Base-by-base conservation (phyloP, 2,113 vertebrate genomes). In the Hypomesus transpacificus region DNA sequence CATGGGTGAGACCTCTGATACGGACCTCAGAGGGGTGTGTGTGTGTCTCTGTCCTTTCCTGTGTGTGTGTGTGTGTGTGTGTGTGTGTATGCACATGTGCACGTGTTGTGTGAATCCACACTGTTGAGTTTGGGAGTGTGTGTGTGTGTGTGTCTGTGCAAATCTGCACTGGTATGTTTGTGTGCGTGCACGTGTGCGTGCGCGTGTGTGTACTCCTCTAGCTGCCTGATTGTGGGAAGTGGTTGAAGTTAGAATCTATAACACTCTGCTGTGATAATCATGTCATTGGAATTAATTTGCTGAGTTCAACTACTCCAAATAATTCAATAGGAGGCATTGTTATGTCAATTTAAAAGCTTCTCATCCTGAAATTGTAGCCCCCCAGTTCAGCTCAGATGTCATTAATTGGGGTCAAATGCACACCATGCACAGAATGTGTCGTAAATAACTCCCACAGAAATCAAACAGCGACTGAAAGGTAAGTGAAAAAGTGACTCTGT, bases 401-500 rank as follows among this genome's bases (percentile, higher is more conserved):
- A 73, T 79, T 74, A 69, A 72, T 81, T 28, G 14, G 50, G 50
- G 59, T 62, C 58, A 50, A 46, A 70, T 59, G 1, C 20, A 22
- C 65, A 71, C 20, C 20, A 64, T 62, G 70, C 76, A 80, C 54
- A 59, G 70, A 58, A 69, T 75, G 57, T 52, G 70, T 78, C 76
- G 69, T 71, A 4, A 82, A 78, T 73, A 73, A 11, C 24, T 5
- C 72, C 60, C 52, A 3, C 21, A 5, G 46, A 76, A 68, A 74
- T 75, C 67, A 71, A 84, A 86, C 62, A 16, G 20, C 34, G 1
- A 9, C 65, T 69, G 69, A 31, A 76, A 82, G 76, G 68, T 83
- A 80, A 86, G 83, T 79, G 70, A 84, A 85, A 83, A 77, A 84
- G 85, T 82, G 75, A 84, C 75, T 83, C 74, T 82, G 63, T 14